Evolutionary conservation across 2,888 invertebrate genomes (phyloP).

Genomic region (Drosophila pseudotakahashii): DNA sequence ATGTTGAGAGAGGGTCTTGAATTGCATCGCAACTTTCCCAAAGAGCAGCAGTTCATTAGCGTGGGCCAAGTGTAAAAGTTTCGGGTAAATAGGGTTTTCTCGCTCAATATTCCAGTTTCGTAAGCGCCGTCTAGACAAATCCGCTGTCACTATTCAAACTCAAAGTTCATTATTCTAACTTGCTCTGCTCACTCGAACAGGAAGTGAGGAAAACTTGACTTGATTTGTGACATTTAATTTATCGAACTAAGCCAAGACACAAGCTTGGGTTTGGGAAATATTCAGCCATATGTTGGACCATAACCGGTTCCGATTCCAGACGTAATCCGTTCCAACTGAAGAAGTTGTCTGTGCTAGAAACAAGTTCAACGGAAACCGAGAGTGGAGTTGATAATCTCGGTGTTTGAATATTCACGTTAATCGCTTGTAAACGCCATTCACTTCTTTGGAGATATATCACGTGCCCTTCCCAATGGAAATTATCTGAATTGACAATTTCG

Average conservation of each 20-base stretch:
- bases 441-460: slow-evolving; percentile 20
- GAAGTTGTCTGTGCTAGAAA: slow-evolving; percentile 42
- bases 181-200: slow-evolving; percentile 40
- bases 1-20: slow-evolving; percentile 27
- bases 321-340: slow-evolving; percentile 45
- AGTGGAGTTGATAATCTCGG: slow-evolving; percentile 36
- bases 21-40: slow-evolving; percentile 58
- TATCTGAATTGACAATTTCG: slow-evolving; percentile 35
- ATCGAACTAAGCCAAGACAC: slow-evolving; percentile 37
- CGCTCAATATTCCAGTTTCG: slow-evolving; percentile 37
- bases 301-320: slow-evolving; percentile 56
- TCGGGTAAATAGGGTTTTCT: background rate
- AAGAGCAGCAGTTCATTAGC: slow-evolving; percentile 34
- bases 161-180: slow-evolving; percentile 32
- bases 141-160: slow-evolving; percentile 12
- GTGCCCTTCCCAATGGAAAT: slow-evolving; percentile 19
- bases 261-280: slow-evolving; percentile 21
- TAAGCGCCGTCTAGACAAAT: slow-evolving; percentile 26
- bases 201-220: slow-evolving; percentile 53
- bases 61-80: background rate
- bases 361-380: slow-evolving; percentile 65
- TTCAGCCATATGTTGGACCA: slow-evolving; percentile 23
- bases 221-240: slow-evolving; percentile 49
- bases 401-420: slow-evolving; percentile 42
- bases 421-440: slow-evolving; percentile 43